These are phyloP conservation scores for Aldabrachelys gigantea DNA, from an alignment of 2,113 vertebrate species.

Conservation along the genomic window DNA sequence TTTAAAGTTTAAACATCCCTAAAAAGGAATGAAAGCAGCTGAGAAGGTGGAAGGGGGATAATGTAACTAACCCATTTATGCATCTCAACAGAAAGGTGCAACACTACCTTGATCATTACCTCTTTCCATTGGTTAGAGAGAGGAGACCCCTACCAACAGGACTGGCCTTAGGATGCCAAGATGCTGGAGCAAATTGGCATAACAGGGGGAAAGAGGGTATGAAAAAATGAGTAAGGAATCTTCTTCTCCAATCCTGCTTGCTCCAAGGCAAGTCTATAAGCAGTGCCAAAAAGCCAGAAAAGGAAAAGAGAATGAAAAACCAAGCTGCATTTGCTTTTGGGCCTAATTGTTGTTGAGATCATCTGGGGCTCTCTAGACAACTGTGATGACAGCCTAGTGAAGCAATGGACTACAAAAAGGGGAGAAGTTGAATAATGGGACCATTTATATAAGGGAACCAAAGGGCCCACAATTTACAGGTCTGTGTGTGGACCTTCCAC, in stretches of 20 bases:
- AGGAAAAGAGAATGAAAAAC: neutral
- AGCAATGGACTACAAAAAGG: neutral
- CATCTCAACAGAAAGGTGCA: neutral
- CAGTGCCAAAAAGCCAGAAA: neutral
- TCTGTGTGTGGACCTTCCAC: neutral
- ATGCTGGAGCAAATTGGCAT: neutral
- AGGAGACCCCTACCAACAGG: neutral
- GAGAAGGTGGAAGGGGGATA: neutral
- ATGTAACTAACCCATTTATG: no score
- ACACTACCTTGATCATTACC: neutral
- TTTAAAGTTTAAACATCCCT: neutral
- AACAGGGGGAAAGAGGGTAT: neutral
- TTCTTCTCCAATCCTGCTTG: neutral
- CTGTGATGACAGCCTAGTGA: neutral
- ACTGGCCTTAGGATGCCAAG: neutral
- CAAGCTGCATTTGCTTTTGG: neutral
- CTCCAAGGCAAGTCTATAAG: neutral
- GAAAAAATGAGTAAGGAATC: neutral
- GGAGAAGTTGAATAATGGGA: neutral
- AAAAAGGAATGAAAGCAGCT: neutral
- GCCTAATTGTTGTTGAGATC: neutral
- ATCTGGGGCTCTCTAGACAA: neutral
- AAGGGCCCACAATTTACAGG: neutral
- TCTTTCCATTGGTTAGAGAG: neutral
- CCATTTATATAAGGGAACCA: neutral